Conservation (phyloP, 2,888 invertebrate species). For the Chironomus tentans region DNA sequence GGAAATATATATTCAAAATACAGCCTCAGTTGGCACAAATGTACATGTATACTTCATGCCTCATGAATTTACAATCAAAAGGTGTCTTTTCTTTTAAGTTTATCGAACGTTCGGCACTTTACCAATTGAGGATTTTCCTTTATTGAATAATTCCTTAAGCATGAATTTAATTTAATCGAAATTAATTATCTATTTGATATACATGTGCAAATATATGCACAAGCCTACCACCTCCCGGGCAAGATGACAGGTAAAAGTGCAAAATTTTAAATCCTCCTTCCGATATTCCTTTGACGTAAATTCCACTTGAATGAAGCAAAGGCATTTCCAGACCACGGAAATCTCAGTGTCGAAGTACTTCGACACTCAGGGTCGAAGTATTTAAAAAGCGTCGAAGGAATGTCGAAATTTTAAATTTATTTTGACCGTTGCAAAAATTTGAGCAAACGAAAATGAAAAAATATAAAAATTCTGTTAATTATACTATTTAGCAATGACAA, state of each 20-base stretch:
- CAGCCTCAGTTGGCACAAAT: not conserved
- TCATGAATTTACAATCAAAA: constrained; percentile 10
- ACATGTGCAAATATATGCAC: not conserved
- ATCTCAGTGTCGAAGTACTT: no score
- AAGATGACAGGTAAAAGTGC: not conserved
- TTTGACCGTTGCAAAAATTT: no score
- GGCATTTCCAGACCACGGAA: no score
- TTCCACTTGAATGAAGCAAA: not conserved
- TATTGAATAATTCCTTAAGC: not conserved
- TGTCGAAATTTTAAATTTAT: no score
- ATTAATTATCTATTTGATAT: constrained; percentile 7
- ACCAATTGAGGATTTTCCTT: not conserved
- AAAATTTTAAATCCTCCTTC: not conserved
- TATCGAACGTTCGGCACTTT: not conserved
- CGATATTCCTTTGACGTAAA: not conserved
- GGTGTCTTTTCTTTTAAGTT: not conserved
- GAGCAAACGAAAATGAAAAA: no score
- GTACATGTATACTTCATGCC: not conserved
- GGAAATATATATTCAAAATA: not conserved
- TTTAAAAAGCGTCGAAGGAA: no score
- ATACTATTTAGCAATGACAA: no score
- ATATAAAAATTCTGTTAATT: no score
- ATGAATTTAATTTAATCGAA: constrained; percentile 9
- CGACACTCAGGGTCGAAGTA: no score
- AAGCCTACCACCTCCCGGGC: not conserved